Evolutionary conservation across 2,113 vertebrate species (phyloP), one percentile per base, ranked within the genome.

Genomic region (Chauna torquata): DNA sequence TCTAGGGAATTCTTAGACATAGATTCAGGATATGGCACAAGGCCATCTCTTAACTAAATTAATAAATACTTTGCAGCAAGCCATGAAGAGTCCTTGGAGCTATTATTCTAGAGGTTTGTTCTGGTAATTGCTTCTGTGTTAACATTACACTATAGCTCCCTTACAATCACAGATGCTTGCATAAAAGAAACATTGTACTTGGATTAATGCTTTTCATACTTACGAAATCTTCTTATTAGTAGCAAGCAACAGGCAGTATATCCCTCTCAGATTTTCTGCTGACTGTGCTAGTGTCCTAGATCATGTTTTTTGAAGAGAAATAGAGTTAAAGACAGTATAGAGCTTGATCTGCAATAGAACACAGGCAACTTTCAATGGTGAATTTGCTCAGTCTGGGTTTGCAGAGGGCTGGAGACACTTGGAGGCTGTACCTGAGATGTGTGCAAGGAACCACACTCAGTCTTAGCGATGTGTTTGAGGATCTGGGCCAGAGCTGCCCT

Each of bases 11-110:
- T 94, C 64, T 93, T 82, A 81, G 72, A 81, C 36, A 61, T 22
- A 84, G 40, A 91, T 85, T 70, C 66, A 91, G 86, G 62, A 77
- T 84, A 77, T 91, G 96, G 94, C 86, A 76, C 30, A 54, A 90
- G 44, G 78, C 91, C 83, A 91, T 82, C 44, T 76, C 65, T 88
- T 92, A 89, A 82, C 45, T 54, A 96, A 95, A 97, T 96, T 93
- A 92, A 92, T 93, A 94, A 89, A 87, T 82, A 92, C 52, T 84
- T 92, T 76, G 86, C 24, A 69, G 42, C n/a, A 90, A 92, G 49
- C 22, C 25, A 87, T 74, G 86, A 62, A 87, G 90, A 91, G 58
- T 62, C 58, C 85, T 85, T 95, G 74, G 61, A 95, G 42, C 71
- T 84, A 45, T 90, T 94, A 95, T 80, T 94, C 49, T 92, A 50